A percentile compares a stretch with the other conserved stretches of the same genome.
phyloP scores from a whole-genome alignment of 2,797 vertebrate species.

The Notoglanidium macrostoma region DNA sequence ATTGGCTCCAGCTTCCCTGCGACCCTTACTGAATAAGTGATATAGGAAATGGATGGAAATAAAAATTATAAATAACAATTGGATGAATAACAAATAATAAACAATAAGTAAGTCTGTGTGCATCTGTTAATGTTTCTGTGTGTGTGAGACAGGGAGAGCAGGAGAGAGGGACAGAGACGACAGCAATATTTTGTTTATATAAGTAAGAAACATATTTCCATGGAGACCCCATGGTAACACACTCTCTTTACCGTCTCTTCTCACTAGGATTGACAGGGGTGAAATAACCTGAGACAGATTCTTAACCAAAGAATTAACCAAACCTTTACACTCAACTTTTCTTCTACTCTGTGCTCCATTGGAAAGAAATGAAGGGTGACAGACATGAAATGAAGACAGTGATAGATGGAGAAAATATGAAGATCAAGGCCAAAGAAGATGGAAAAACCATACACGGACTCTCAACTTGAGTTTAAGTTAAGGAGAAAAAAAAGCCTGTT shows the following conservation, averaged over 20 bases:
- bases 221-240: background rate
- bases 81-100: background rate
- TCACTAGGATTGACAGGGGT: background rate
- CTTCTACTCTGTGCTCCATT: background rate
- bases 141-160: no score
- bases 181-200: background rate
- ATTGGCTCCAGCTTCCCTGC: no score
- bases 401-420: constrained; percentile 41
- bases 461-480: background rate
- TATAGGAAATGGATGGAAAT: no score
- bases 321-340: constrained; percentile 3
- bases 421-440: constrained; percentile 47
- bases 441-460: background rate
- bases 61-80: background rate
- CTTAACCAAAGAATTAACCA: background rate
- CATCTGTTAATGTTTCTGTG: background rate
- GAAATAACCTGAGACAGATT: constrained; percentile 8
- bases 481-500: constrained; percentile 48
- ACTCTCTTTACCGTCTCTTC: background rate
- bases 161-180: background rate
- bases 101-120: background rate
- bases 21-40: no score
- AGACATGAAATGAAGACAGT: constrained; percentile 7
- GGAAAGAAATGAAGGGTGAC: background rate
- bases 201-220: background rate